These are phyloP conservation scores for Rhopalosiphum nymphaeae DNA, from an alignment of 2,888 invertebrate species.

Conservation along the genomic window DNA sequence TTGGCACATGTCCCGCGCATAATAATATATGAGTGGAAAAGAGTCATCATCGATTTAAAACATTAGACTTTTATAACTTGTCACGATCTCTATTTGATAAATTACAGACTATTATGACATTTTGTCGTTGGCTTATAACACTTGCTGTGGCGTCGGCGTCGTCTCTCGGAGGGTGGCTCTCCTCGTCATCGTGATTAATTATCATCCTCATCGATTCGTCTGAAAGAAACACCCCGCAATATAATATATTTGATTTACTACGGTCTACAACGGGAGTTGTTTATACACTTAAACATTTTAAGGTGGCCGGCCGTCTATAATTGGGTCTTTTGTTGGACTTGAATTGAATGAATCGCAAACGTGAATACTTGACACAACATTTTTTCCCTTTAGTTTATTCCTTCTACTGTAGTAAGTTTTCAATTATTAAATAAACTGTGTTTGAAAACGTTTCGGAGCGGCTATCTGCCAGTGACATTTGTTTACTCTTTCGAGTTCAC, in stretches of 20 bases:
- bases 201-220: slow-evolving; percentile 32
- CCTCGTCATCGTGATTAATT: slow-evolving; percentile 28
- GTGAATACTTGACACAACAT: slow-evolving; percentile 54
- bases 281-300: slow-evolving; percentile 27
- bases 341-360: slow-evolving; percentile 59
- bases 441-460: slow-evolving; percentile 59
- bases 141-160: slow-evolving; percentile 11
- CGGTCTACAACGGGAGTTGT: background rate
- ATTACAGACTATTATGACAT: background rate
- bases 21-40: background rate
- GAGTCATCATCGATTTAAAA: background rate
- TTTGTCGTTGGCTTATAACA: slow-evolving; percentile 28
- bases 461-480: slow-evolving; percentile 62
- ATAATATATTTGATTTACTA: background rate
- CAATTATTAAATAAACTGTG: slow-evolving; percentile 62
- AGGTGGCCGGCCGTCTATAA: slow-evolving; percentile 48
- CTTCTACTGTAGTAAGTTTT: slow-evolving; percentile 57
- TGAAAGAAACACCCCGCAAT: slow-evolving; percentile 17
- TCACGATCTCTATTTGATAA: slow-evolving; percentile 31
- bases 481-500: slow-evolving; percentile 64
- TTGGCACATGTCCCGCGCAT: background rate
- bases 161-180: slow-evolving; percentile 8
- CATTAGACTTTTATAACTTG: slow-evolving; percentile 25
- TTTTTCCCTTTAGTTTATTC: slow-evolving; percentile 36
- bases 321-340: slow-evolving; percentile 56